Conservation (phyloP, 2,888 invertebrate genomes). For the Cecidostiba fungosa region DNA sequence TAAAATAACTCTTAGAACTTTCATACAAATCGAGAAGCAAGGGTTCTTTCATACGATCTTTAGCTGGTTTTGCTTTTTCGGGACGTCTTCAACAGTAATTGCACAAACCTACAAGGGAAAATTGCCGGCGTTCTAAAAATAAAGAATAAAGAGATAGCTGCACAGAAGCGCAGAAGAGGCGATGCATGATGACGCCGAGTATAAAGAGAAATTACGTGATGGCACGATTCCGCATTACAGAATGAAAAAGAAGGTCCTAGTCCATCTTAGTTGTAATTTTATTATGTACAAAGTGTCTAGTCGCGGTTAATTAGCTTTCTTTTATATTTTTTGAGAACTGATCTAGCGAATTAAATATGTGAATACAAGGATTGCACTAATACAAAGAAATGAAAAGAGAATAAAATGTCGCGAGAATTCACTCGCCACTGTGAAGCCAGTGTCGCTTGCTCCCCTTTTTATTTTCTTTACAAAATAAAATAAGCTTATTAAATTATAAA, state of each 20-base stretch:
- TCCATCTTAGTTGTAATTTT: slow-evolving; percentile 58
- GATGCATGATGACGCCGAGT: slow-evolving; percentile 48
- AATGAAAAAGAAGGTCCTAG: slow-evolving; percentile 57
- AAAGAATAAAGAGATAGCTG: slow-evolving; percentile 27
- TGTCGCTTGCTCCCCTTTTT: slow-evolving; percentile 43
- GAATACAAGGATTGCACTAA: slow-evolving; percentile 58
- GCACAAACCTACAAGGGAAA: slow-evolving; percentile 69
- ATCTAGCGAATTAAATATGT: slow-evolving; percentile 43
- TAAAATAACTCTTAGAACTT: slow-evolving; percentile 57
- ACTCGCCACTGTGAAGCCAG: slow-evolving; percentile 23
- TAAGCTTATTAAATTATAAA: slow-evolving; percentile 75
- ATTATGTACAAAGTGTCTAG: slow-evolving; percentile 64
- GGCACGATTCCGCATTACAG: slow-evolving; percentile 64
- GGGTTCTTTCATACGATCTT: not conserved
- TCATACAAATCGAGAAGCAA: slow-evolving; percentile 30
- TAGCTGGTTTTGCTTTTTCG: slow-evolving; percentile 40
- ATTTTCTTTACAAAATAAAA: slow-evolving; percentile 65
- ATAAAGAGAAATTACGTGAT: slow-evolving; percentile 61
- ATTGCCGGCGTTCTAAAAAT: slow-evolving; percentile 54
- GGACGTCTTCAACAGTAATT: slow-evolving; percentile 60
- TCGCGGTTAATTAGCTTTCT: slow-evolving; percentile 44
- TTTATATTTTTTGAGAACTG: slow-evolving; percentile 34
- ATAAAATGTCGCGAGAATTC: slow-evolving; percentile 38
- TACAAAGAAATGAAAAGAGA: slow-evolving; percentile 33
- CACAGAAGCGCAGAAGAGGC: slow-evolving; percentile 44